Conservation (phyloP, 1,140 invertebrate genomes). For the Aricia agestis region DNA sequence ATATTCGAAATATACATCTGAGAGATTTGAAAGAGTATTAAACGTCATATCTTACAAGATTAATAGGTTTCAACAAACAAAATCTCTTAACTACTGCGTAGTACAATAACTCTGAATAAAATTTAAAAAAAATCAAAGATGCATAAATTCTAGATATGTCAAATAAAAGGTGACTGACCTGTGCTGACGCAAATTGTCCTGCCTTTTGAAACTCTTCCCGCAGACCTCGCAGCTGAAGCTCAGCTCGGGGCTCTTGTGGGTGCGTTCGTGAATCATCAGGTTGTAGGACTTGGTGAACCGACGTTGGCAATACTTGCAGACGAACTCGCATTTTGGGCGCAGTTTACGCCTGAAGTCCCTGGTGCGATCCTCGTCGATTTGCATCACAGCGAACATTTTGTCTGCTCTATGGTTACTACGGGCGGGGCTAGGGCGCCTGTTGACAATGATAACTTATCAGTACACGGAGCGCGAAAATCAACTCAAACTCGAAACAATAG, state of each 20-base stretch:
- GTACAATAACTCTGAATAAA: not conserved
- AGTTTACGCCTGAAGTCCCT: slow-evolving; percentile 94
- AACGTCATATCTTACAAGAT: too few relatives aligned
- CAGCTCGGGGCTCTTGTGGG: slow-evolving; percentile 97
- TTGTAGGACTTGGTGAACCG: slow-evolving; percentile 99
- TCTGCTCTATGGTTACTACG: slow-evolving; percentile 69
- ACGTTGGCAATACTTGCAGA: slow-evolving; percentile 99
- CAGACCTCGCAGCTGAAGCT: slow-evolving; percentile 99
- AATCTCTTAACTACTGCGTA: too few relatives aligned
- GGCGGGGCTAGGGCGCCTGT: slow-evolving; percentile 70
- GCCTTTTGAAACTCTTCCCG: slow-evolving; percentile 98
- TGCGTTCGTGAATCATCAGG: slow-evolving; percentile 98
- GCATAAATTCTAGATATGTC: not conserved
- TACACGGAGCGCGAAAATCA: slow-evolving; percentile 17
- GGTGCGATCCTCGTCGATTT: slow-evolving; percentile 93
- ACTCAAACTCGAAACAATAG: slow-evolving; percentile 17
- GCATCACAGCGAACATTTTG: slow-evolving; percentile 91
- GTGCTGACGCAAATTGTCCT: slow-evolving; percentile 97
- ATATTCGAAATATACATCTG: too few relatives aligned
- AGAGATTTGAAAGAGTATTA: too few relatives aligned
- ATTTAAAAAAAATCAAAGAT: not conserved
- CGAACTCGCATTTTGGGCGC: slow-evolving; percentile 97
- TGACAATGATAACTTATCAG: slow-evolving; percentile 65
- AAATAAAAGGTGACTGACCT: slow-evolving; percentile 79
- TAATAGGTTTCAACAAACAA: too few relatives aligned